These are phyloP conservation scores for Priocnemis perturbator DNA, from an alignment of 2,888 invertebrate species.

Conservation along the genomic window DNA sequence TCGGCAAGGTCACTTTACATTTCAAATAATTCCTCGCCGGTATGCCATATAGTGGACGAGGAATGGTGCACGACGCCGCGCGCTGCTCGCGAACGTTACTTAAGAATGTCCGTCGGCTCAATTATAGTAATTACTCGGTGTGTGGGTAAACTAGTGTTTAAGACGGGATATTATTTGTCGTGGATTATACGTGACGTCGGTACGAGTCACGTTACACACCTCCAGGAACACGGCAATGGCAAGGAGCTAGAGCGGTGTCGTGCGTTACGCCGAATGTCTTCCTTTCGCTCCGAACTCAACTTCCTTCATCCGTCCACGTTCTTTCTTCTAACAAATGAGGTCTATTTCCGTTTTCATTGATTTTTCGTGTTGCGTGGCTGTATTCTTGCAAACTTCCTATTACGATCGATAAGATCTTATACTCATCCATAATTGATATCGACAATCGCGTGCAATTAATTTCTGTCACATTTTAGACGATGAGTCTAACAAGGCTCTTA, in stretches of 20 bases:
- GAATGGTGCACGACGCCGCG: slow-evolving; percentile 5
- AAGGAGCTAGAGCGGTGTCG: background rate
- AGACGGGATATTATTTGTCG: slow-evolving; percentile 61
- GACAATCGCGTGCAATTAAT: too few species aligned
- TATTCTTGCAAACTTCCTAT: too few species aligned
- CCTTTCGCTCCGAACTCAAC: background rate
- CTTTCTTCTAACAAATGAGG: background rate
- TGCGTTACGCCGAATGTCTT: slow-evolving; percentile 6
- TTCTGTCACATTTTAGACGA: too few species aligned
- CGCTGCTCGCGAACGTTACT: slow-evolving; percentile 35
- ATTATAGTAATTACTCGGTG: slow-evolving; percentile 65
- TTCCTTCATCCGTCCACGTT: background rate
- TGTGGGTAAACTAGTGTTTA: slow-evolving; percentile 65
- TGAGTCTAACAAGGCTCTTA: too few species aligned
- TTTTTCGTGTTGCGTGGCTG: too few species aligned
- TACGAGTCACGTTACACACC: slow-evolving; percentile 58
- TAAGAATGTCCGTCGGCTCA: slow-evolving; percentile 53
- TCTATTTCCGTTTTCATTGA: too few species aligned
- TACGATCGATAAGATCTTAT: too few species aligned
- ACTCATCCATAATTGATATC: too few species aligned
- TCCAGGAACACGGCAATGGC: slow-evolving; percentile 15
- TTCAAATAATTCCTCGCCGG: slow-evolving; percentile 32
- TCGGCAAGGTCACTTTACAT: slow-evolving; percentile 33
- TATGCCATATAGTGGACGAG: slow-evolving; percentile 6
- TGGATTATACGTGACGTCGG: slow-evolving; percentile 58